Percentiles rank a stretch among this genome's conserved stretches.
These are phyloP conservation scores for Opisthograptis luteolata DNA, from an alignment of 2,888 invertebrate species.

Conservation along the genomic window DNA sequence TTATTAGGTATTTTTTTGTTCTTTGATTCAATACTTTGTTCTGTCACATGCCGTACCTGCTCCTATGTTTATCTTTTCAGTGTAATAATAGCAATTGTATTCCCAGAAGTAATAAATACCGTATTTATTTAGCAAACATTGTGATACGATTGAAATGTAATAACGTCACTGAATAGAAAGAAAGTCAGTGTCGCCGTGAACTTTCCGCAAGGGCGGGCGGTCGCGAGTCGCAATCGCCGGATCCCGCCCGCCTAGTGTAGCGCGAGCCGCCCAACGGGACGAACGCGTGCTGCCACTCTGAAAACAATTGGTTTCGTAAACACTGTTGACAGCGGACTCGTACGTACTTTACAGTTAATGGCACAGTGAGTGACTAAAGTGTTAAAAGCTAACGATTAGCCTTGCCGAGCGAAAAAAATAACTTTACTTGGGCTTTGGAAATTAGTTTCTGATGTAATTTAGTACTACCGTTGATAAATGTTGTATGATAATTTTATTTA, in stretches of 20 bases:
- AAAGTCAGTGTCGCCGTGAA: slow-evolving; percentile 74
- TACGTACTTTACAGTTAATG: slow-evolving; percentile 42
- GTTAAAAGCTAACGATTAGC: slow-evolving; percentile 12
- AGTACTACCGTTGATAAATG: neutral
- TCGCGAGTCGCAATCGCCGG: slow-evolving; percentile 35
- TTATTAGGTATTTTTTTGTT: no score
- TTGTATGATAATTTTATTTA: neutral
- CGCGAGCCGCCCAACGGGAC: slow-evolving; percentile 65
- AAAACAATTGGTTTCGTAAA: slow-evolving; percentile 48
- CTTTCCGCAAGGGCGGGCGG: slow-evolving; percentile 72
- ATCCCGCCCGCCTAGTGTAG: slow-evolving; percentile 76
- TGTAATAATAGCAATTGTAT: slow-evolving; percentile 38
- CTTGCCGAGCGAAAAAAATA: slow-evolving; percentile 15
- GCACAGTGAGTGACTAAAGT: slow-evolving; percentile 45
- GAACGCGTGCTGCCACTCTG: slow-evolving; percentile 53
- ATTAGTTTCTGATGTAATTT: neutral
- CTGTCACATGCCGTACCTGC: neutral
- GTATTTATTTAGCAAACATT: slow-evolving; percentile 56
- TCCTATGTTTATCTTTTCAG: slow-evolving; percentile 9
- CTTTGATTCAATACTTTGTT: slow-evolving; percentile 7
- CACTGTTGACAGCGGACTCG: slow-evolving; percentile 45
- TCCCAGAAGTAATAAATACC: slow-evolving; percentile 50
- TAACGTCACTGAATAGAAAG: slow-evolving; percentile 64
- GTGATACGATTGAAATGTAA: slow-evolving; percentile 60
- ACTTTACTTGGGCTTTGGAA: neutral